A percentile compares a stretch with the other conserved stretches of the same genome.
Conservation (phyloP, 2,888 invertebrate genomes). For the Scrobipalpa costella region DNA sequence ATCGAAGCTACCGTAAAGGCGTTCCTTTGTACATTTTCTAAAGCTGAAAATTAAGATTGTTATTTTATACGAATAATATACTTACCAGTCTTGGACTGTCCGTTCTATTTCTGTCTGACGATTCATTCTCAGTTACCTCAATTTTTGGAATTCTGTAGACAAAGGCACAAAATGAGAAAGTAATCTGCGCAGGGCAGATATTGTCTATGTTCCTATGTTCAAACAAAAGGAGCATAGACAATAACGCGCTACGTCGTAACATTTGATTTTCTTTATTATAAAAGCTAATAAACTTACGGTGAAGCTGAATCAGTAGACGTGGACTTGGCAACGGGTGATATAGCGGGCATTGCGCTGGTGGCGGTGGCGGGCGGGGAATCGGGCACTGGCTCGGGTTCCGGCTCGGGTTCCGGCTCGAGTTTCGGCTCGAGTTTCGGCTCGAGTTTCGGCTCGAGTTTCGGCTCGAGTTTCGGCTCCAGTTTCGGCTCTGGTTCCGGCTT, state of each 20-base stretch:
- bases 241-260: too few relatives aligned
- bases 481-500: not conserved
- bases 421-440: too few relatives aligned
- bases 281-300: not conserved
- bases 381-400: not conserved
- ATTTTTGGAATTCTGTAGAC: constrained; percentile 20
- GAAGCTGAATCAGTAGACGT: not conserved
- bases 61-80: not conserved
- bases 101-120: constrained; percentile 8
- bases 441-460: not conserved
- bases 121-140: constrained; percentile 6
- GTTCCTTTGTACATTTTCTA: too few relatives aligned
- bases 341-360: not conserved
- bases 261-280: not conserved
- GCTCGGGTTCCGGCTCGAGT: too few relatives aligned
- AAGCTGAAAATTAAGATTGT: too few relatives aligned
- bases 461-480: not conserved
- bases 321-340: not conserved
- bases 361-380: not conserved
- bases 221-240: too few relatives aligned
- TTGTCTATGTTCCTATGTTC: too few relatives aligned
- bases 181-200: too few relatives aligned
- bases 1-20: too few relatives aligned
- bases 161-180: not conserved
- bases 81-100: constrained; percentile 23